phyloP scores from a whole-genome alignment of 1,140 invertebrate genomes.

The Hestina assimilis region DNA sequence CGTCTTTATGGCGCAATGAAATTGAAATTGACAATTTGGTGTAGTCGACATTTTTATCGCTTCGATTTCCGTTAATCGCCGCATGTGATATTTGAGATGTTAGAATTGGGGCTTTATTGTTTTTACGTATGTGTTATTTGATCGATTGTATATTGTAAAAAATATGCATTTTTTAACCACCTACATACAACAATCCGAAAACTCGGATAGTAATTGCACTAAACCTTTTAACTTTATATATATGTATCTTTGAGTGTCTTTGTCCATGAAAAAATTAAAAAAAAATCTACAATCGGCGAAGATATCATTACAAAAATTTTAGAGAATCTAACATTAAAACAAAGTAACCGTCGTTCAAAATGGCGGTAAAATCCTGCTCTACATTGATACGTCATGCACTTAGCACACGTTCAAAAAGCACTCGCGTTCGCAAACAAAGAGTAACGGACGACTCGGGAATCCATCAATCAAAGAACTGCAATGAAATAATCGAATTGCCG shows the following conservation, averaged over 20 bases:
- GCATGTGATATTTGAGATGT: neutral
- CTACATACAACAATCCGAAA: too few relatives aligned
- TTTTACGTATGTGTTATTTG: neutral
- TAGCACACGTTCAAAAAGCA: slow-evolving; percentile 39
- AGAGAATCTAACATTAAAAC: neutral
- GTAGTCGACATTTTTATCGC: slow-evolving; percentile 20
- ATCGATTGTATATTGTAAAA: too few relatives aligned
- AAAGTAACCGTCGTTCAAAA: slow-evolving; percentile 4
- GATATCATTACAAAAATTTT: too few relatives aligned
- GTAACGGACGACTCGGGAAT: slow-evolving; percentile 43
- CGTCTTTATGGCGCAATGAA: slow-evolving; percentile 33
- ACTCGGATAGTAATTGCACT: too few relatives aligned
- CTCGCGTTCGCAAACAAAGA: slow-evolving; percentile 50
- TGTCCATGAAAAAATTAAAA: too few relatives aligned
- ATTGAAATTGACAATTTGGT: slow-evolving; percentile 46
- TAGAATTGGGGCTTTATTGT: neutral
- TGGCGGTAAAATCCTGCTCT: slow-evolving; percentile 12
- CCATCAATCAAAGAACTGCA: slow-evolving; percentile 72
- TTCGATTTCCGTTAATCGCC: slow-evolving; percentile 28
- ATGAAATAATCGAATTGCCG: slow-evolving; percentile 71
- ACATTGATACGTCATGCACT: slow-evolving; percentile 27
- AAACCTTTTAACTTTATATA: too few relatives aligned
- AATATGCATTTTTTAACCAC: too few relatives aligned
- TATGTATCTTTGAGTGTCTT: too few relatives aligned
- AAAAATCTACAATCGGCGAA: too few relatives aligned